Evolutionary conservation across 2,797 vertebrate genomes (phyloP).

Genomic region (Danio kyathit): DNA sequence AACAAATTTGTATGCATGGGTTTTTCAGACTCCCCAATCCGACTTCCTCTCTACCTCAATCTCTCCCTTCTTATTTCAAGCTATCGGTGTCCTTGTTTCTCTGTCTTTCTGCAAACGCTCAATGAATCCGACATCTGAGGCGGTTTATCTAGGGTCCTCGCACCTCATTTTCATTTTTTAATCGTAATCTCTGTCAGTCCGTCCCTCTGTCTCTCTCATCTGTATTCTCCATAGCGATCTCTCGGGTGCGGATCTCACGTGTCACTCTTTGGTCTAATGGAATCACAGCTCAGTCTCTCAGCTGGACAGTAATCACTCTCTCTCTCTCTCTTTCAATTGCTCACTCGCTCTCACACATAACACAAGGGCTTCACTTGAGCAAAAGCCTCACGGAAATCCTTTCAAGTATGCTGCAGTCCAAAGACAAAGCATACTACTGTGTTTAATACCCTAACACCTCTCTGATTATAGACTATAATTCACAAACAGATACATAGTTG

Average conservation of each 20-base stretch:
- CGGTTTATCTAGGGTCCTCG: constrained; percentile 26
- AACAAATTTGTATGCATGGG: constrained; percentile 32
- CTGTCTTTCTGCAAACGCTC: constrained; percentile 9
- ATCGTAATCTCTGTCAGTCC: constrained; percentile 20
- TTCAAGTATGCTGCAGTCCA: neutral
- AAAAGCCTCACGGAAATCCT: constrained; percentile 39
- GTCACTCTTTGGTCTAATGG: constrained; percentile 43
- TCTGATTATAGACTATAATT: neutral
- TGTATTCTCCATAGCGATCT: constrained; percentile 31
- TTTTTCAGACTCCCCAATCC: constrained; percentile 24
- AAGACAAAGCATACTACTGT: constrained; percentile 18
- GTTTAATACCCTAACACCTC: constrained; percentile 10
- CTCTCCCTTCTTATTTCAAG: constrained; percentile 7
- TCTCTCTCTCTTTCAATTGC: neutral
- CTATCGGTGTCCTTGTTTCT: constrained; percentile 38
- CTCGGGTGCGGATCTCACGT: constrained; percentile 32
- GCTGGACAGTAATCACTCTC: constrained; percentile 44
- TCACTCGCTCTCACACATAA: constrained; percentile 11
- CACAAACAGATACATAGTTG: neutral
- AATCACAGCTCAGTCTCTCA: constrained; percentile 54
- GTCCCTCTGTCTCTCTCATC: constrained; percentile 33
- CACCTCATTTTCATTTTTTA: constrained; percentile 37
- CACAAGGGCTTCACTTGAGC: constrained; percentile 40
- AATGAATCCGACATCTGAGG: constrained; percentile 27
- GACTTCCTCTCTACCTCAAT: constrained; percentile 1